Conservation (phyloP, 2,797 vertebrate genomes). For the Miichthys miiuy region DNA sequence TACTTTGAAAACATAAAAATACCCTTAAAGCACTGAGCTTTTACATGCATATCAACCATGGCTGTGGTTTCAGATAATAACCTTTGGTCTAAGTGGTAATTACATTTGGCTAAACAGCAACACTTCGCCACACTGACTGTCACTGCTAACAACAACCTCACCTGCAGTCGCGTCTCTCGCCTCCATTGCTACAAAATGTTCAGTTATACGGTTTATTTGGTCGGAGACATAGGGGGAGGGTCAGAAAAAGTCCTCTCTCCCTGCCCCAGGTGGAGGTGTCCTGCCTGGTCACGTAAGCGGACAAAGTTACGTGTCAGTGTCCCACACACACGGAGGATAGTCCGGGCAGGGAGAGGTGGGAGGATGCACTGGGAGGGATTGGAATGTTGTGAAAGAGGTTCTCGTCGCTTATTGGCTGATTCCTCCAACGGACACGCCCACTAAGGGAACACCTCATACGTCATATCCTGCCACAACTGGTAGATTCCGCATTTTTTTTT, state of each 20-base stretch:
- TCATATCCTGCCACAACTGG: slow-evolving; percentile 51
- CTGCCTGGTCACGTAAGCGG: slow-evolving; percentile 38
- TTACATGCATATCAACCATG: background rate
- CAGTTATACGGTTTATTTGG: background rate
- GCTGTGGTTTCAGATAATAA: background rate
- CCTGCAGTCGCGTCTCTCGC: slow-evolving; percentile 75
- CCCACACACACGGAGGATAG: background rate
- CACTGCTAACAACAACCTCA: slow-evolving; percentile 59
- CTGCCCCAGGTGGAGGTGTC: slow-evolving; percentile 55
- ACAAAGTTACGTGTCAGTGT: slow-evolving; percentile 81
- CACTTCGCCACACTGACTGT: background rate
- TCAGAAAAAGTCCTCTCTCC: slow-evolving; percentile 20
- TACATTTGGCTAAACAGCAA: slow-evolving; percentile 27
- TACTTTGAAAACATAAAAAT: background rate
- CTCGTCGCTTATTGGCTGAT: slow-evolving; percentile 72
- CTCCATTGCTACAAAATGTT: slow-evolving; percentile 73
- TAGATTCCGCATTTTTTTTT: too few species aligned
- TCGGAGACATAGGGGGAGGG: background rate
- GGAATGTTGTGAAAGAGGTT: slow-evolving; percentile 72
- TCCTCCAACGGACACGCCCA: slow-evolving; percentile 12
- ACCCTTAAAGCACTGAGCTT: background rate
- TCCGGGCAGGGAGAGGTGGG: background rate
- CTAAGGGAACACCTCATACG: rapidly evolving
- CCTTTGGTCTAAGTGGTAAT: background rate
- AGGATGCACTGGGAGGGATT: slow-evolving; percentile 8